Base-by-base conservation (phyloP, 2,113 vertebrate genomes). In the Thamnaconus septentrionalis region DNA sequence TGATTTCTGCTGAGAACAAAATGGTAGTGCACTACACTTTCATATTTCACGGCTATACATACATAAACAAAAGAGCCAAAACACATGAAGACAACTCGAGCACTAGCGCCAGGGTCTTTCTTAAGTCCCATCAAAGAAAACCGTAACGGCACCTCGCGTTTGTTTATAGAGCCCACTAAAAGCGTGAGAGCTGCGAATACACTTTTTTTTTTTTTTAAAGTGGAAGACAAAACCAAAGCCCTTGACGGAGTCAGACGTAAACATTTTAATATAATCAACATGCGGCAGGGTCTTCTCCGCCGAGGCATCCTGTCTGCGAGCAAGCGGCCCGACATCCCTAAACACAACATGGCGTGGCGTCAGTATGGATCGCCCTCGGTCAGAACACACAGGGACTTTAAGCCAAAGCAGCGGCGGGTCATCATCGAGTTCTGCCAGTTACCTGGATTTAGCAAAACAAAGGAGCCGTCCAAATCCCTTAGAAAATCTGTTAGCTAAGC, bases 371-470 rank as follows among this genome's bases (percentile, higher is more conserved):
- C 56, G 83, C 83, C 82, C 56, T 68, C 54, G 67, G 85, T 81
- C 80, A 85, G 74, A 71, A 78, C 78, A 49, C 73, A 60, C 69
- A 80, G 74, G 59, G 74, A 64, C 79, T 81, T 31, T 76, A 74
- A 80, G 77, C 69, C 76, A 77, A 73, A 82, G 78, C 79, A 18
- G 70, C 60, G 18, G 18, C 60, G 61, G 64, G 78, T 79, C 83
- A 71, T 89, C 83, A 83, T 78, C 71, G 43, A 73, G 62, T 65
- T 79, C 76, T 85, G 84, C 81, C 77, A 80, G 76, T 85, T 84
- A 88, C 88, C 86, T 87, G 83, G 68, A 83, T 87, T 86, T 78
- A 87, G 80, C 80, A 59, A 84, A 89, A 85, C 78, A 86, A 87
- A 50, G 83, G 61, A 73, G 71, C 66, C 68, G 44, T 75, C 83